Evolutionary conservation across 2,888 invertebrate species (phyloP).

Genomic region (Heteropelma amictum): DNA sequence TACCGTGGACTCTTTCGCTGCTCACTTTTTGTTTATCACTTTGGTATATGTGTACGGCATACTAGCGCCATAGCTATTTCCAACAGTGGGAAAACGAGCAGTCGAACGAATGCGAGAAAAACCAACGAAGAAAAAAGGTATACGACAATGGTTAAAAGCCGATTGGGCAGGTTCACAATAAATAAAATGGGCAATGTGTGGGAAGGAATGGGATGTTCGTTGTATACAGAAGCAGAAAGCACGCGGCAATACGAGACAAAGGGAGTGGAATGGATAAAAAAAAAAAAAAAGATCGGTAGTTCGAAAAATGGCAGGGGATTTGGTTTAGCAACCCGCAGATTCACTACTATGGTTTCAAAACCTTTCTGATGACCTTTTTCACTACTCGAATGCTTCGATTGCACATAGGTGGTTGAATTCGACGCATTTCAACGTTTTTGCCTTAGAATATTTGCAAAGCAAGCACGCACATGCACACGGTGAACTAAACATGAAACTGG

Average conservation of each 20-base stretch:
- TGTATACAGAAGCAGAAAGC: conserved; percentile 23
- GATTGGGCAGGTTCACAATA: conserved; percentile 42
- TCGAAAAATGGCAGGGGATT: not conserved
- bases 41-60: conserved; percentile 1
- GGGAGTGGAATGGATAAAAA: conserved; percentile 2
- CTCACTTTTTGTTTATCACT: conserved; percentile 36
- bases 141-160: conserved; percentile 37
- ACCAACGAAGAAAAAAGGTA: not conserved
- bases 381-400: not conserved
- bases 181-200: conserved; percentile 27
- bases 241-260: conserved; percentile 43
- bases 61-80: not conserved
- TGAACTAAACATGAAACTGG: not conserved
- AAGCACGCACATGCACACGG: not conserved
- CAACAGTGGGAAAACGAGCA: conserved; percentile 1
- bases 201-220: conserved; percentile 37
- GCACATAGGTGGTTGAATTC: conserved; percentile 4
- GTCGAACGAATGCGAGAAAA: conserved; percentile 26
- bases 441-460: not conserved
- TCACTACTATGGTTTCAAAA: not conserved
- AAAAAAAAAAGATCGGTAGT: not conserved
- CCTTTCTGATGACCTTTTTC: not conserved
- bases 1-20: conserved; percentile 10
- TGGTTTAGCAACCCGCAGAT: not conserved
- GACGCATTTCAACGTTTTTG: conserved; percentile 22